Percentiles rank a stretch among this genome's conserved stretches.
phyloP scores from a whole-genome alignment of 2,888 invertebrate species.

The Philhelius pedissequus region DNA sequence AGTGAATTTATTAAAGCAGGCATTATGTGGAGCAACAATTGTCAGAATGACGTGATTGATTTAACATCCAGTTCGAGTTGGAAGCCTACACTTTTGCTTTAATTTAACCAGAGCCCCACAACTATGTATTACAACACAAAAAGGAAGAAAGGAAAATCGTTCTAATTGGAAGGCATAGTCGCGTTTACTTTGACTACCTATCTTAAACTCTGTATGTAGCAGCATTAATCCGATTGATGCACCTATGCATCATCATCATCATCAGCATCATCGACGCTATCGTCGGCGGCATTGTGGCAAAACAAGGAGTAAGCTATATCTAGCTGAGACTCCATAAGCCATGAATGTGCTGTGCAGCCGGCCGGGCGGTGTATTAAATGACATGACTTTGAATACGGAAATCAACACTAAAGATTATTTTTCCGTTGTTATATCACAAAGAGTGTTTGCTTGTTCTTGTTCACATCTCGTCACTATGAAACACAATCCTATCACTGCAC shows the following conservation, averaged over 20 bases:
- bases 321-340: conserved; percentile 3
- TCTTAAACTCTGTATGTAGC: not conserved
- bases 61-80: conserved; percentile 34
- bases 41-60: conserved; percentile 64
- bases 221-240: conserved; percentile 18
- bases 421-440: conserved; percentile 16
- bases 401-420: conserved; percentile 49
- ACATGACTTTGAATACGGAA: conserved; percentile 64
- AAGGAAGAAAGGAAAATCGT: not conserved
- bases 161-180: conserved; percentile 49
- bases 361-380: conserved; percentile 41
- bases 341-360: too few species aligned
- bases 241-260: conserved; percentile 52
- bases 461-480: conserved; percentile 25
- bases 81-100: not conserved
- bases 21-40: conserved; percentile 61
- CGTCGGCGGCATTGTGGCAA: not conserved
- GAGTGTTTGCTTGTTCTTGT: conserved; percentile 12
- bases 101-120: not conserved
- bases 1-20: conserved; percentile 50
- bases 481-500: conserved; percentile 42
- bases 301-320: conserved; percentile 8
- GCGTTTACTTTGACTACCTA: conserved; percentile 16
- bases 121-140: too few species aligned
- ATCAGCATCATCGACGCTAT: too few species aligned